Evolutionary conservation across 2,113 vertebrate genomes (phyloP).

Genomic region (Parotia lawesii): DNA sequence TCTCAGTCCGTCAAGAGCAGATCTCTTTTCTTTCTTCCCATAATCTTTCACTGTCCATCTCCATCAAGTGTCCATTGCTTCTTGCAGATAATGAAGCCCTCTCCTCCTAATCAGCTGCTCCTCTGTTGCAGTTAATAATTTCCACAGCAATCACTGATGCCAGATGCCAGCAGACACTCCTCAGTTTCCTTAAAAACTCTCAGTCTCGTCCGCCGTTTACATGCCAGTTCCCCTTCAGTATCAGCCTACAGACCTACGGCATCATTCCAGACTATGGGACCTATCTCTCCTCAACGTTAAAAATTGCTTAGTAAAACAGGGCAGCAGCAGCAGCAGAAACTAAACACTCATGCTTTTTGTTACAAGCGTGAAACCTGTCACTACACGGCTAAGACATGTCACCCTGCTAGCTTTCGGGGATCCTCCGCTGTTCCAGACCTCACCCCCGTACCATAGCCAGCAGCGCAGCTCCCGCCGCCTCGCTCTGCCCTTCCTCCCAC

Average conservation of each 20-base stretch:
- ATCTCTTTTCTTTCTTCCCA: not conserved
- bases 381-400: accelerated
- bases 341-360: not conserved
- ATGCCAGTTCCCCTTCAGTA: not conserved
- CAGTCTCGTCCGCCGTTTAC: accelerated
- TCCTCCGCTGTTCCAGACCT: too few species aligned
- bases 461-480: accelerated
- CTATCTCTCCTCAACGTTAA: too few species aligned
- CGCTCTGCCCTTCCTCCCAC: not conserved
- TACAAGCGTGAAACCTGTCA: not conserved
- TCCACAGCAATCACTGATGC: not conserved
- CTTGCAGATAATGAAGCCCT: not conserved
- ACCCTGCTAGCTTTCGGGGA: accelerated
- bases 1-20: not conserved
- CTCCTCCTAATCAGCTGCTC: not conserved
- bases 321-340: not conserved
- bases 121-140: not conserved
- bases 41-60: not conserved
- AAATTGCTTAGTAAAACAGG: not conserved
- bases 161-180: not conserved
- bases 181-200: not conserved
- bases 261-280: not conserved
- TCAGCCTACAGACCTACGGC: not conserved
- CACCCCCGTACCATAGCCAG: accelerated
- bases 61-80: not conserved